phyloP scores from a whole-genome alignment of 2,797 vertebrate genomes.

The Myripristis murdjan region DNA sequence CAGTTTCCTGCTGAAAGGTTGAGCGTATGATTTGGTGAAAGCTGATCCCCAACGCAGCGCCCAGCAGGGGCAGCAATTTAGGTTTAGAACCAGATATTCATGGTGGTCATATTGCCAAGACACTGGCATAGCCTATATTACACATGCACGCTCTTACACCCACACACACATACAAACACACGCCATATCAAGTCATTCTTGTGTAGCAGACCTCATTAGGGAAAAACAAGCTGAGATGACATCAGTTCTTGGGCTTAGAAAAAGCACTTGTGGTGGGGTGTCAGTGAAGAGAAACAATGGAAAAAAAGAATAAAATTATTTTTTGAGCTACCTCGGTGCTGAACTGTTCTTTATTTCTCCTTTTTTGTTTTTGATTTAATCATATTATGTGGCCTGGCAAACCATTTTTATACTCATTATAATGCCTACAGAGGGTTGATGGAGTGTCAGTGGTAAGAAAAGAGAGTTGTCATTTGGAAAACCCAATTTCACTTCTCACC shows the following conservation, averaged over 20 bases:
- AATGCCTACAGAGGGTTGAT: background rate
- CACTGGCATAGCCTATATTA: slow-evolving; percentile 15
- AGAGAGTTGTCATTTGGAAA: background rate
- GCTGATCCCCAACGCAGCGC: slow-evolving; percentile 13
- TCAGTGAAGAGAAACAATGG: slow-evolving; percentile 15
- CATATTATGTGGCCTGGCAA: background rate
- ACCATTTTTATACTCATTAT: background rate
- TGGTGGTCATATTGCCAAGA: slow-evolving; percentile 8
- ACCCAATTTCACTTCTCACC: background rate
- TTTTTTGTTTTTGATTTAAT: background rate
- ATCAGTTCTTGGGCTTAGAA: slow-evolving; percentile 41
- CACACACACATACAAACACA: background rate
- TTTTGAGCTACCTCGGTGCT: background rate
- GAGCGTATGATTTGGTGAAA: background rate
- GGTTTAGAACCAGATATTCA: slow-evolving; percentile 12
- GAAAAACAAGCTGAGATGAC: slow-evolving; percentile 31
- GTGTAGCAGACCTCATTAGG: slow-evolving; percentile 25
- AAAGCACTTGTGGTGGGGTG: slow-evolving; percentile 26
- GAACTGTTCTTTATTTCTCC: slow-evolving; percentile 7
- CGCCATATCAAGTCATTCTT: slow-evolving; percentile 19
- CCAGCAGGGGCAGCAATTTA: background rate
- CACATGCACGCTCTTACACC: background rate
- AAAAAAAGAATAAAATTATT: background rate
- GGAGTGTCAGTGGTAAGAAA: background rate
- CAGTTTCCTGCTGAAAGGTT: slow-evolving; percentile 19